Evolutionary conservation across 2,888 invertebrate genomes (phyloP).

Genomic region (Rhingia campestris): DNA sequence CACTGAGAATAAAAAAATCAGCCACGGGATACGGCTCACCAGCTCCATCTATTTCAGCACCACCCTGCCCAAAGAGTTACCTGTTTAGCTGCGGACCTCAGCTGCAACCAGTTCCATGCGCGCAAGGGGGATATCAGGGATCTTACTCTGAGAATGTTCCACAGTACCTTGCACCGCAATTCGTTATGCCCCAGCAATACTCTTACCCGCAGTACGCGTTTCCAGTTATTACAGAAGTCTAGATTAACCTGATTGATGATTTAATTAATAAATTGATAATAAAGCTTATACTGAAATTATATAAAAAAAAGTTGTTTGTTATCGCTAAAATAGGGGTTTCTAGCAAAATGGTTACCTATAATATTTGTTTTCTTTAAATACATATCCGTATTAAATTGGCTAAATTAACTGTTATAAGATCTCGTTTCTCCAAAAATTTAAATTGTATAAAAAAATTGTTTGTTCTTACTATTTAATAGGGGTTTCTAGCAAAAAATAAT

Average conservation of each 20-base stretch:
- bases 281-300: constrained; percentile 18
- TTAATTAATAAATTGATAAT: not conserved
- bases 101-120: constrained; percentile 79
- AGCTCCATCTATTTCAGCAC: constrained; percentile 76
- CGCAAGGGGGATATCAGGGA: constrained; percentile 76
- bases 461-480: too few relatives aligned
- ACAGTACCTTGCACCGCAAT: constrained; percentile 77
- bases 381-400: too few relatives aligned
- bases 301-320: constrained; percentile 1
- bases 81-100: constrained; percentile 81
- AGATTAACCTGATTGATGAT: not conserved
- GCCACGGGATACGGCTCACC: constrained; percentile 57
- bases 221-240: constrained; percentile 65
- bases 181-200: constrained; percentile 33
- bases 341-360: too few relatives aligned
- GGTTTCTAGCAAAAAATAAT: too few relatives aligned
- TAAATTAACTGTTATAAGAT: too few relatives aligned
- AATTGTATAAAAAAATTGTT: too few relatives aligned
- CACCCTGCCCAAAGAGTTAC: constrained; percentile 80
- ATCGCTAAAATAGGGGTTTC: too few relatives aligned
- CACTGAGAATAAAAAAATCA: constrained; percentile 52
- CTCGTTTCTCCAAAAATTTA: too few relatives aligned
- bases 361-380: too few relatives aligned
- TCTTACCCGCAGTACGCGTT: constrained; percentile 58
- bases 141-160: constrained; percentile 79